Conservation (phyloP, 2,797 vertebrate species). For the Merluccius polli region DNA sequence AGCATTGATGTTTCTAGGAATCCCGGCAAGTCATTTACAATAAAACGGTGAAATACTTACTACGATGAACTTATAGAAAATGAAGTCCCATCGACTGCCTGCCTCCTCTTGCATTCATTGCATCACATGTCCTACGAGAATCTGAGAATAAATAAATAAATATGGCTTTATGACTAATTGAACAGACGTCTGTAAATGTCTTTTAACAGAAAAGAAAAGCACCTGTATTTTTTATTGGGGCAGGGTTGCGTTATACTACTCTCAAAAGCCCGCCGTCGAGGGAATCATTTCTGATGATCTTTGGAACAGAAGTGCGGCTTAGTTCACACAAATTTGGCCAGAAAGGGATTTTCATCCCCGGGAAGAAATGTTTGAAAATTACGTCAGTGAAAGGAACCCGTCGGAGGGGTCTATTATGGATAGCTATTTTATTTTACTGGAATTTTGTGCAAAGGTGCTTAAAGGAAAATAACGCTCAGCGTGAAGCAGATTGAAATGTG, state of each 20-base stretch:
- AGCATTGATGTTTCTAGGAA: conserved; percentile 72
- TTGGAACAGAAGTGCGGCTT: conserved; percentile 58
- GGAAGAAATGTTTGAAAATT: conserved; percentile 49
- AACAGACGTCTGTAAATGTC: conserved; percentile 64
- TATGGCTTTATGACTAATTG: conserved; percentile 45
- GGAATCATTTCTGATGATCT: conserved; percentile 65
- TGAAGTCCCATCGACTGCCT: neutral
- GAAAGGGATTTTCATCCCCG: conserved; percentile 42
- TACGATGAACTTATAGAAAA: conserved; percentile 16
- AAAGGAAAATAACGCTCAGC: conserved; percentile 20
- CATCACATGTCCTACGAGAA: conserved; percentile 8
- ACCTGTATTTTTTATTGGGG: conserved; percentile 65
- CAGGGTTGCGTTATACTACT: conserved; percentile 61
- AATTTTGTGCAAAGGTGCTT: conserved; percentile 7
- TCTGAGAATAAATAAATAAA: conserved; percentile 53
- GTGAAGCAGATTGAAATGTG: neutral
- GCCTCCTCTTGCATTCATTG: neutral
- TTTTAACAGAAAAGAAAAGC: conserved; percentile 57
- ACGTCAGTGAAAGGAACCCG: conserved; percentile 50
- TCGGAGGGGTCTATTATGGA: conserved; percentile 47
- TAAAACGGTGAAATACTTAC: conserved; percentile 62
- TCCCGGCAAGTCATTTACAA: conserved; percentile 71
- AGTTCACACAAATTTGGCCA: conserved; percentile 51
- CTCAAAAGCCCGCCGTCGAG: conserved; percentile 56
- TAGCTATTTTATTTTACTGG: conserved; percentile 45